Evolutionary conservation across 2,888 invertebrate species (phyloP).

Genomic region (Aricia artaxerxes): DNA sequence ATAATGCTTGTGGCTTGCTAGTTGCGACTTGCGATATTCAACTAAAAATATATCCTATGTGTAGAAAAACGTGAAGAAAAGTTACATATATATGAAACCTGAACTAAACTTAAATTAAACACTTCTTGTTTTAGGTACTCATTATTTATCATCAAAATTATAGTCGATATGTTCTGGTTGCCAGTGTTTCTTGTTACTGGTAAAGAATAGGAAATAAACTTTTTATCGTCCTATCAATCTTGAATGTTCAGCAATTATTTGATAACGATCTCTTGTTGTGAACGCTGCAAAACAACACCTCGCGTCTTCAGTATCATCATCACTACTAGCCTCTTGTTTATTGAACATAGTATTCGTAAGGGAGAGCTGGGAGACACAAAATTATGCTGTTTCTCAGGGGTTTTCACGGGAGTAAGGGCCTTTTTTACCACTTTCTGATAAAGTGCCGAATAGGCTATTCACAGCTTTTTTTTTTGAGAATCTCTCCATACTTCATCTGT

Average conservation of each 20-base stretch:
- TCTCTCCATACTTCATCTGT: no score
- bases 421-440: no score
- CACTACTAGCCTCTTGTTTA: not conserved
- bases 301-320: not conserved
- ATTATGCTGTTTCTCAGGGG: no score
- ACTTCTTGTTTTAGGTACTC: no score
- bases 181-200: not conserved
- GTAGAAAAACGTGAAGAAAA: not conserved
- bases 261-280: constrained; percentile 14
- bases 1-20: not conserved
- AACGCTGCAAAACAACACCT: constrained; percentile 7
- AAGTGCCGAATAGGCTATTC: no score
- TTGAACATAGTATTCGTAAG: not conserved
- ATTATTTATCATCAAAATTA: not conserved
- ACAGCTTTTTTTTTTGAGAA: no score
- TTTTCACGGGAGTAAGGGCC: no score
- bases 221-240: constrained; percentile 3
- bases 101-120: not conserved
- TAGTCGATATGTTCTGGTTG: not conserved
- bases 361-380: not conserved
- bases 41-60: not conserved
- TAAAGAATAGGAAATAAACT: constrained; percentile 9
- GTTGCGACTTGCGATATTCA: not conserved
- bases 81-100: not conserved
- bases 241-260: constrained; percentile 4